Percentiles rank a stretch among this genome's conserved stretches.
phyloP scores from a whole-genome alignment of 2,797 vertebrate species.

The Helarctos malayanus region DNA sequence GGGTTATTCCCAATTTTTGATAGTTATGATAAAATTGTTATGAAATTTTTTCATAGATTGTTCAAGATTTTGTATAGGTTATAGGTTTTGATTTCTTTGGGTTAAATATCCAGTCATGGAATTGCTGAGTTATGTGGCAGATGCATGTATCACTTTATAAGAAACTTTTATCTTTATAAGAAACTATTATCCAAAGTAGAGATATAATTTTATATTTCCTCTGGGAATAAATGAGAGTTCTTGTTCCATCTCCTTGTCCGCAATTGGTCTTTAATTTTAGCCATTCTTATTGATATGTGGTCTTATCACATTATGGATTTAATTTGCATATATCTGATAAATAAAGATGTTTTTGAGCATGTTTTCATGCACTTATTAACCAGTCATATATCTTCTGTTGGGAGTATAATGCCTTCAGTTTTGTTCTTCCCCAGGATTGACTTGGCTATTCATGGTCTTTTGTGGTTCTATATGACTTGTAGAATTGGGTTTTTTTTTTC shows the following conservation, averaged over 20 bases:
- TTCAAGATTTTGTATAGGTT: neutral
- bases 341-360: neutral
- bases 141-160: neutral
- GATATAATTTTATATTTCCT: neutral
- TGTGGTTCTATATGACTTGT: neutral
- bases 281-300: neutral
- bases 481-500: neutral
- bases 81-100: neutral
- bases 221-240: neutral
- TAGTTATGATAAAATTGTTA: neutral
- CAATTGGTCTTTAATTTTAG: neutral
- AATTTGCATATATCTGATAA: neutral
- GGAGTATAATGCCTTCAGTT: neutral
- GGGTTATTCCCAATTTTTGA: neutral
- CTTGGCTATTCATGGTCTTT: neutral
- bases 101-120: neutral
- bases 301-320: neutral
- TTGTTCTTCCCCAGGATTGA: neutral
- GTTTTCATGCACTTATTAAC: neutral
- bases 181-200: neutral
- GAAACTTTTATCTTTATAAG: neutral
- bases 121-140: neutral
- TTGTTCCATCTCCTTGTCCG: neutral
- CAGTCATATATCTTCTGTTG: neutral
- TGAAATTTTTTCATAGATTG: neutral